Evolutionary conservation across 2,797 vertebrate species (phyloP), one percentile per base, ranked within the genome.

Genomic region (Alosa sapidissima): DNA sequence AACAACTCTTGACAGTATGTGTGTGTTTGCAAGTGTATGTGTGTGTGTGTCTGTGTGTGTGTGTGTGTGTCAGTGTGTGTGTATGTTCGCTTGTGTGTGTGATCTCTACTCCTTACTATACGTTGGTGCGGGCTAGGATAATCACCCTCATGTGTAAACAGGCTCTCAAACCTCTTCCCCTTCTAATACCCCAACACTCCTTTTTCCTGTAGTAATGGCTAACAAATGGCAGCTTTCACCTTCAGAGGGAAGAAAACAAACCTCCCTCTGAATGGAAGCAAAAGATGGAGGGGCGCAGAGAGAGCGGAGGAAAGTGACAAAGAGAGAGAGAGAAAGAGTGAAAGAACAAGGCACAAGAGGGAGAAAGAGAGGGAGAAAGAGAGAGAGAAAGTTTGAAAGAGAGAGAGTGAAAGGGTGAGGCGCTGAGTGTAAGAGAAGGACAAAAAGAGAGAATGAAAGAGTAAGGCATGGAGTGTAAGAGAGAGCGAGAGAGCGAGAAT

Each of bases 331-430:
- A 81, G 81, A 45, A 45, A 81, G 81, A 47, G 81, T 47, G 41
- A 8, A 24, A 81, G 41, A 28, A 28, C 28, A 28, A 28, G 28
- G 28, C 28, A 28, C 28, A 28, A 28, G 28, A 28, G 28, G 28
- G 28, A 13, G 81, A 81, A 5, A n/a, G 45, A 81, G 47, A 49
- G 81, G 0, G 47, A 24, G 14, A 82, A 14, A 81, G 81, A 82
- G 24, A 82, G 48, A 82, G 11, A 36, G 81, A 9, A 48, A 55
- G 81, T 51, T 19, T 13, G 6, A 55, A 36, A 81, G 51, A 58
- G 14, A 82, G 48, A 82, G 33, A 82, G 81, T 28, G 47, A 36
- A n/a, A 58, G 82, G 65, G 58, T n/a, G 82, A 62, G 21, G 21
- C 41, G 4, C 4, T 2, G 41, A 4, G 41, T 41, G 41, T 41